Evolutionary conservation across 2,113 vertebrate species (phyloP).

Genomic region (Cathartes aura): DNA sequence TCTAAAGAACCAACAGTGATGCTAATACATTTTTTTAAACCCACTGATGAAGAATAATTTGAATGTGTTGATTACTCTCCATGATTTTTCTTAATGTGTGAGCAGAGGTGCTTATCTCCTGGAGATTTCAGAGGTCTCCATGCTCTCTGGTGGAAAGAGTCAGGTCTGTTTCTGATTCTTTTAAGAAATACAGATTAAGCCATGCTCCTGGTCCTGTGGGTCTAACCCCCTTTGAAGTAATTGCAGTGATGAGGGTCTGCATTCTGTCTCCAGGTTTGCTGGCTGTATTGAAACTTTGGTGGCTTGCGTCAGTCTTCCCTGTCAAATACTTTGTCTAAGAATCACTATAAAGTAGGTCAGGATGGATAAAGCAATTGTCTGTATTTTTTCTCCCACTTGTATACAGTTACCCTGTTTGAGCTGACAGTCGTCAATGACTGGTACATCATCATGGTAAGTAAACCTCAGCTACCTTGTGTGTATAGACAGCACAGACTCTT

Average conservation of each 20-base stretch:
- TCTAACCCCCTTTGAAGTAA: background rate
- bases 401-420: constrained; percentile 94
- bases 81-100: background rate
- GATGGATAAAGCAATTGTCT: background rate
- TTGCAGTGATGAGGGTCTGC: background rate
- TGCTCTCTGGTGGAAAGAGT: background rate
- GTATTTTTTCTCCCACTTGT: background rate
- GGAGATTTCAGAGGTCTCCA: background rate
- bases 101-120: background rate
- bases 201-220: background rate
- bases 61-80: background rate
- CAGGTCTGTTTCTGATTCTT: background rate
- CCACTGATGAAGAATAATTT: background rate
- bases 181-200: background rate
- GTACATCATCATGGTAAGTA: constrained; percentile 98
- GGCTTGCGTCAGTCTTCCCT: background rate
- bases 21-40: background rate
- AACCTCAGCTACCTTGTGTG: background rate
- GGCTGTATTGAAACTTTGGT: background rate
- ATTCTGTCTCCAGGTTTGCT: background rate
- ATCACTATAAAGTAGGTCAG: background rate
- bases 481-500: background rate
- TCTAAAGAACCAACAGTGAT: background rate
- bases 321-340: background rate
- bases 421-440: constrained; percentile 98